Conservation (phyloP, 2,888 invertebrate species). For the Polia nebulosa region DNA sequence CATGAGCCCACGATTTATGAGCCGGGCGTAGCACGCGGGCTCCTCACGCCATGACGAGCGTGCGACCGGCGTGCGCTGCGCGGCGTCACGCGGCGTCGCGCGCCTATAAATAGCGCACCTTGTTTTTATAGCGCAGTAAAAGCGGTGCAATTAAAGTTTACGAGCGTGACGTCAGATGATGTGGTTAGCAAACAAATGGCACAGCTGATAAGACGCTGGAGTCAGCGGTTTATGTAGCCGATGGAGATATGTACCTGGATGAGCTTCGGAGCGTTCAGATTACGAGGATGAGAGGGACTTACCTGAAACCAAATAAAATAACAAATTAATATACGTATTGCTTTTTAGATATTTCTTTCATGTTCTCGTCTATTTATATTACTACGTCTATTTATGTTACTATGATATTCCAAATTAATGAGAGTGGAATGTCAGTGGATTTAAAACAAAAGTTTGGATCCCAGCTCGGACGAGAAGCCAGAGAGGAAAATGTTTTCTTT, state of each 20-base stretch:
- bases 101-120: slow-evolving; percentile 66
- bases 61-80: slow-evolving; percentile 25
- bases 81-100: slow-evolving; percentile 56
- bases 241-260: slow-evolving; percentile 30
- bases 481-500: slow-evolving; percentile 13
- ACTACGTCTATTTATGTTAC: no score
- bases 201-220: slow-evolving; percentile 49
- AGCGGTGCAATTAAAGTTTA: slow-evolving; percentile 73
- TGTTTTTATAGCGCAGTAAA: slow-evolving; percentile 75
- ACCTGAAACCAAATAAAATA: slow-evolving; percentile 61
- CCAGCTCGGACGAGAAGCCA: no score
- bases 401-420: slow-evolving; percentile 19
- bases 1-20: slow-evolving; percentile 74
- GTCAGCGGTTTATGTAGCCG: slow-evolving; percentile 16
- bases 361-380: neutral
- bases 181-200: slow-evolving; percentile 65
- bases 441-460: slow-evolving; percentile 31
- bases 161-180: slow-evolving; percentile 68
- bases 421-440: slow-evolving; percentile 12
- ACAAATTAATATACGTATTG: slow-evolving; percentile 13
- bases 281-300: slow-evolving; percentile 31
- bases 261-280: neutral
- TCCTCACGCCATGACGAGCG: slow-evolving; percentile 71
- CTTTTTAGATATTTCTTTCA: neutral
- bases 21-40: slow-evolving; percentile 61